Percentiles rank a stretch among this genome's conserved stretches.
phyloP scores from a whole-genome alignment of 2,113 vertebrate species.

The Emberiza fucata region DNA sequence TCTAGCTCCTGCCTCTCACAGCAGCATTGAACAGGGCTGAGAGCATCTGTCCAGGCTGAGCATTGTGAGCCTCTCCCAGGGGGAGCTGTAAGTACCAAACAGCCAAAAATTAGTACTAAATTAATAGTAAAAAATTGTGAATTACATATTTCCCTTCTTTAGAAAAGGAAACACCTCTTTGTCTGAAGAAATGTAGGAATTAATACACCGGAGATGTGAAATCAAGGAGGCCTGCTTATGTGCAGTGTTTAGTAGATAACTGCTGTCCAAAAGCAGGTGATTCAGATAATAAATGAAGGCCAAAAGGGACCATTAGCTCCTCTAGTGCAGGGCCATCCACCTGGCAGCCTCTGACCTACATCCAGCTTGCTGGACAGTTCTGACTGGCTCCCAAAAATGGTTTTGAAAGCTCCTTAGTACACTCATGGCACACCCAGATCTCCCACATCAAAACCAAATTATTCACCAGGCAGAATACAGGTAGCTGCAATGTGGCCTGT shows the following conservation, averaged over 20 bases:
- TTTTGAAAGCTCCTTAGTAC: background rate
- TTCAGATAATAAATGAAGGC: background rate
- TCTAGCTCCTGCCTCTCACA: background rate
- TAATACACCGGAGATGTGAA: background rate
- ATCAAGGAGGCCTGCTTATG: background rate
- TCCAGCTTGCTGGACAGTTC: background rate
- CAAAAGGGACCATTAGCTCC: background rate
- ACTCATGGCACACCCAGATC: background rate
- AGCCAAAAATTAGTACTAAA: background rate
- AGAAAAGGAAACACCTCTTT: background rate
- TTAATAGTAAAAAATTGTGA: background rate
- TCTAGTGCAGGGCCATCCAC: background rate
- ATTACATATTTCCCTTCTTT: background rate
- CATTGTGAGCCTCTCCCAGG: background rate
- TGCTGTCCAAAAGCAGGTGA: background rate
- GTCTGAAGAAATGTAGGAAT: background rate
- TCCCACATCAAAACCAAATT: background rate
- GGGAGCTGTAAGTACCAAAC: background rate
- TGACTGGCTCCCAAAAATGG: background rate
- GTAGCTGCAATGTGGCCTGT: background rate
- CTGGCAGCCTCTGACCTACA: background rate
- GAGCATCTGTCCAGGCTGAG: background rate
- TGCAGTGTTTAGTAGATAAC: background rate
- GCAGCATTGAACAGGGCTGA: background rate
- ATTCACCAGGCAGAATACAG: background rate